Evolutionary conservation across 2,888 invertebrate species (phyloP), one percentile per base, ranked within the genome.

Genomic region (Timema podura): DNA sequence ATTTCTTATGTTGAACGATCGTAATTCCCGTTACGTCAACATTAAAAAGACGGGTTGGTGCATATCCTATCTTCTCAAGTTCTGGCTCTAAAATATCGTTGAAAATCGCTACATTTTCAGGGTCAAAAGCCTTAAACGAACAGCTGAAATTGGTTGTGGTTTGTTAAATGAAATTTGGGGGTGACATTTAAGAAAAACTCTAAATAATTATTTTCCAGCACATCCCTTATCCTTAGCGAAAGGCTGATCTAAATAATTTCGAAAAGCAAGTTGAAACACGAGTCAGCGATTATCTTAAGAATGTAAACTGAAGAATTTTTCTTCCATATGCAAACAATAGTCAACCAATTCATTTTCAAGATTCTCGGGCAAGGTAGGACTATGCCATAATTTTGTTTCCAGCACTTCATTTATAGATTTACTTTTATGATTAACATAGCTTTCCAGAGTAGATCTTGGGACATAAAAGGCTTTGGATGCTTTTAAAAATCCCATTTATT

Each of bases 401-500:
- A 67, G 16, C 15, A 11, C 6, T 47, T 54, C 57, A 5, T 67
- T 46, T 48, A 54, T 30, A 15, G 49, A 45, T 30, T 45, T 10
- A 16, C 44, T 15, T 5, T n/a, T 30, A n/a, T 51, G 44, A 44
- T 30, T 66, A 10, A 54, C 54, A 54, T 54, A 67, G 9, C 57
- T 30, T 45, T 54, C 54, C 8, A 67, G 44, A 9, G 67, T 44
- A n/a, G 44, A 13, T 9, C 15, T 8, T 3, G 46, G 54, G 5
- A 54, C 67, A 51, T 45, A 10, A 45, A 54, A 67, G 10, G 10
- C n/a, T 45, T 54, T 51, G n/a, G 45, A 51, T 44, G 66, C 45
- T 45, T 54, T 54, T 15, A 44, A 54, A 46, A 11, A 51, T 13
- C 54, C 67, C 67, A 54, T 67, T 54, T 67, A 54, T 6, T 9